Percentiles rank a stretch among this genome's conserved stretches.
These are phyloP conservation scores for Myzus persicae DNA, from an alignment of 1,140 invertebrate genomes.

Conservation along the genomic window DNA sequence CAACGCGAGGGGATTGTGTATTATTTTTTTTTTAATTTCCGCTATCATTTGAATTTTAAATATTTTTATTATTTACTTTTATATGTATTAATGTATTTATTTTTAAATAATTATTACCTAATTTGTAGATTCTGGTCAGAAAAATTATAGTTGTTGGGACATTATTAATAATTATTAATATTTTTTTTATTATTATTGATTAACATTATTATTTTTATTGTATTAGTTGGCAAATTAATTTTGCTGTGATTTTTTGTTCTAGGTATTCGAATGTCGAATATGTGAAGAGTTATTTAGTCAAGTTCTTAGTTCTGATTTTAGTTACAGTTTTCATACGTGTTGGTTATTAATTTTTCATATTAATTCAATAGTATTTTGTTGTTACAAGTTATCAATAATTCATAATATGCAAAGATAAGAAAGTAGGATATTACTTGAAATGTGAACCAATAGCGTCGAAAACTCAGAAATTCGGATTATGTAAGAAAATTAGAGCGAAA, in stretches of 20 bases:
- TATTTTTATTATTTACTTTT: not conserved
- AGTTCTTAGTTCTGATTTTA: not conserved
- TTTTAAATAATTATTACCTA: not conserved
- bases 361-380: not conserved
- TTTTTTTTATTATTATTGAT: no score
- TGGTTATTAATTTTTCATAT: not conserved
- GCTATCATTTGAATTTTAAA: not conserved
- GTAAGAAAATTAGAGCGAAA: conserved; percentile 20
- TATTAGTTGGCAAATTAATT: not conserved
- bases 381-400: not conserved
- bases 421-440: not conserved
- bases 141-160: not conserved
- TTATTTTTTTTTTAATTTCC: not conserved
- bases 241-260: not conserved
- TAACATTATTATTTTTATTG: no score
- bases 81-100: not conserved
- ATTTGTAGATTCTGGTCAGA: not conserved
- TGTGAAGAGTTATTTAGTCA: not conserved
- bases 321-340: not conserved
- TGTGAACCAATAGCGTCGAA: not conserved
- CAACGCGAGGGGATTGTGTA: not conserved
- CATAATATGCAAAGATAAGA: not conserved
- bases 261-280: not conserved
- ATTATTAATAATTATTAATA: no score
- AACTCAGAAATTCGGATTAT: conserved; percentile 20